Percentiles rank a stretch among this genome's conserved stretches.
Evolutionary conservation across 2,888 invertebrate genomes (phyloP).

Genomic region (Pollenia labialis): DNA sequence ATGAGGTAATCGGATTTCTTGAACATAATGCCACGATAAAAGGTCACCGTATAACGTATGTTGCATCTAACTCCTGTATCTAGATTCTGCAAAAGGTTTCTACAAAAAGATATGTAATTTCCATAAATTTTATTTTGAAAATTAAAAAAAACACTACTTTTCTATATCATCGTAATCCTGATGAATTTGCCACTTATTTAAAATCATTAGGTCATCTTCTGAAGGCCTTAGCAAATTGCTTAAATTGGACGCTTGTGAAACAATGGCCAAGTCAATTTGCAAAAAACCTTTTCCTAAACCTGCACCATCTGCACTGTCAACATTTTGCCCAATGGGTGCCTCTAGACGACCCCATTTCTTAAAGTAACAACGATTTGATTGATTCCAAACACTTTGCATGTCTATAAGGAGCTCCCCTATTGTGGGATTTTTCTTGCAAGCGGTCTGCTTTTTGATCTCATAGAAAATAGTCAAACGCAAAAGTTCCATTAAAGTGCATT

Average conservation of each 20-base stretch:
- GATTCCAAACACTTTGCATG: slow-evolving; percentile 89
- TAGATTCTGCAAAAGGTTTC: slow-evolving; percentile 79
- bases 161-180: slow-evolving; percentile 89
- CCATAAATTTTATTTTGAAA: neutral
- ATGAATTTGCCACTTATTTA: slow-evolving; percentile 76
- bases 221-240: slow-evolving; percentile 49
- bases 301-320: neutral
- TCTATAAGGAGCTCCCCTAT: slow-evolving; percentile 88
- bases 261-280: slow-evolving; percentile 91
- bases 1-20: slow-evolving; percentile 81
- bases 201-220: slow-evolving; percentile 65
- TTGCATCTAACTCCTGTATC: slow-evolving; percentile 76
- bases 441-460: slow-evolving; percentile 85
- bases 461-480: slow-evolving; percentile 86
- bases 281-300: slow-evolving; percentile 88
- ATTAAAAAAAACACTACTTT: slow-evolving; percentile 79
- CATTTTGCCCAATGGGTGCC: slow-evolving; percentile 85
- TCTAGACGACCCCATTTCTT: slow-evolving; percentile 94
- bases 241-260: slow-evolving; percentile 84
- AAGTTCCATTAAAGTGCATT: slow-evolving; percentile 86
- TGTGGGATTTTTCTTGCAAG: slow-evolving; percentile 84
- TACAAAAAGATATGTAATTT: slow-evolving; percentile 54
- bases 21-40: slow-evolving; percentile 85
- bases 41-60: slow-evolving; percentile 85
- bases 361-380: slow-evolving; percentile 91